phyloP scores from a whole-genome alignment of 35 echinoderm and acorn worm genomes.

The Apostichopus californicus region DNA sequence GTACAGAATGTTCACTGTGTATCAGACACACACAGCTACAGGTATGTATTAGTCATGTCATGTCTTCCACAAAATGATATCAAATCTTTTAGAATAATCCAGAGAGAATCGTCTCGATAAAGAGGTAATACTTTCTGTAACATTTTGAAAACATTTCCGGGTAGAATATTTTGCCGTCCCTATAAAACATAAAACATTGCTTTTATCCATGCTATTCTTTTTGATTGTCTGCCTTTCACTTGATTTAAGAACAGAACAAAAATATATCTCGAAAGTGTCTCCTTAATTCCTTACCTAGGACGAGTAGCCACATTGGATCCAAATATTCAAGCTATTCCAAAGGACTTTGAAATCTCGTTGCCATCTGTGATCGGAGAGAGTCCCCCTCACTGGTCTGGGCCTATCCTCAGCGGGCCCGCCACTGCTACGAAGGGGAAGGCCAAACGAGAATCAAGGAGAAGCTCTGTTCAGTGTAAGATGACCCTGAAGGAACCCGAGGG shows the following conservation, averaged over 20 bases:
- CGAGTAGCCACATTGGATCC: conserved; percentile 78
- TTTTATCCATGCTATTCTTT: too few relatives aligned
- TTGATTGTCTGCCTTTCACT: too few relatives aligned
- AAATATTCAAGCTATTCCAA: conserved; percentile 94
- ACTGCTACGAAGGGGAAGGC: neutral
- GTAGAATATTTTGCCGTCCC: neutral
- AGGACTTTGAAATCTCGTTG: conserved; percentile 96
- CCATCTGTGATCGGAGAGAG: conserved; percentile 95
- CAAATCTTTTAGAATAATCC: neutral
- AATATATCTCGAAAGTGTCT: too few relatives aligned
- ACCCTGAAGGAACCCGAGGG: neutral
- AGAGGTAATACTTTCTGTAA: neutral
- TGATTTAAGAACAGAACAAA: too few relatives aligned
- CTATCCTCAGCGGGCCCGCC: neutral
- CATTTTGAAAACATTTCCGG: neutral
- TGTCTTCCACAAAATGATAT: neutral
- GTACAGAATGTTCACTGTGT: conserved; percentile 76
- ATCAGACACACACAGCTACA: conserved; percentile 93
- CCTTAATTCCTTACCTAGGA: conserved; percentile 22
- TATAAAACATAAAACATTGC: too few relatives aligned
- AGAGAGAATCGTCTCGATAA: neutral
- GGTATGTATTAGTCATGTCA: conserved; percentile 51
- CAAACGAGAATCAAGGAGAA: neutral
- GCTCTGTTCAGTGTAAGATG: conserved; percentile 35
- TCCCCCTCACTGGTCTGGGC: conserved; percentile 58